Conservation (phyloP, 2,797 vertebrate genomes). For the Hippopotamyrus pictus region DNA sequence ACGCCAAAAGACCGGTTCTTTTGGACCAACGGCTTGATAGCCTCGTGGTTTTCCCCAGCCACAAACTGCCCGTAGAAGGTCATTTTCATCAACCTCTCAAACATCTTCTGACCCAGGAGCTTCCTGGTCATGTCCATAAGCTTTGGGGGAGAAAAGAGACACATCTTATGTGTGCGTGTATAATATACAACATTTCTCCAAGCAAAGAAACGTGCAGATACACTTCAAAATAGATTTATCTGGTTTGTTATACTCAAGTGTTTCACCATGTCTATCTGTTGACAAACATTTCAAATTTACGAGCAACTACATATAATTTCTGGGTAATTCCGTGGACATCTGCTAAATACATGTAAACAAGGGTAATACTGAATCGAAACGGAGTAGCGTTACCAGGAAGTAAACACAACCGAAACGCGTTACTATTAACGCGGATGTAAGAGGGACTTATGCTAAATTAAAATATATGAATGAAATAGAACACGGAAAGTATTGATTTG, state of each 20-base stretch:
- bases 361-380: not conserved
- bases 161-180: not conserved
- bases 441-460: not conserved
- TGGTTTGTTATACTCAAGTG: not conserved
- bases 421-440: not conserved
- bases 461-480: not conserved
- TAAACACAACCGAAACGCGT: not conserved
- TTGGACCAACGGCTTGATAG: conserved; percentile 78
- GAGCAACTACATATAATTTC: not conserved
- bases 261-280: not conserved
- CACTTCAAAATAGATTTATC: not conserved
- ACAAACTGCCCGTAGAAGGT: conserved; percentile 96
- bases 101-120: conserved; percentile 72
- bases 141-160: conserved; percentile 47
- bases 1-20: conserved; percentile 80
- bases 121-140: conserved; percentile 68
- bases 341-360: not conserved
- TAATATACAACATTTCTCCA: not conserved
- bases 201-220: not conserved
- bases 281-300: not conserved
- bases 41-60: conserved; percentile 82
- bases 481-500: not conserved
- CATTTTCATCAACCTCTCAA: conserved; percentile 86
- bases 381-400: not conserved
- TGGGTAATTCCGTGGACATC: not conserved